phyloP scores from a whole-genome alignment of 2,888 invertebrate genomes.

The Pristionchus maxplancki region DNA sequence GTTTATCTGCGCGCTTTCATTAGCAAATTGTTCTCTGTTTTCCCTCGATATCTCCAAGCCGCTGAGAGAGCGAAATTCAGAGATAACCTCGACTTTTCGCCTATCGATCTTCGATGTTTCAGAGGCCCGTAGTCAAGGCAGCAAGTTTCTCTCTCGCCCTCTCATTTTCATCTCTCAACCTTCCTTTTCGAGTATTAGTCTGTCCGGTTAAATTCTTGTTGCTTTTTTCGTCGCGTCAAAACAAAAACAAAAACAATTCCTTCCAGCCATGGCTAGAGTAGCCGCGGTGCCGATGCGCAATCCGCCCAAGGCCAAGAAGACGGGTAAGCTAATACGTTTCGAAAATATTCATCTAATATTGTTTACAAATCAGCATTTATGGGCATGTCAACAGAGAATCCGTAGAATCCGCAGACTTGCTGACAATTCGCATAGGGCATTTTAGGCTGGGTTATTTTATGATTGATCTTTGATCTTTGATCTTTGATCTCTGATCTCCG shows the following conservation, averaged over 20 bases:
- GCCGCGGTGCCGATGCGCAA: not conserved
- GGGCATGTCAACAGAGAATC: too few species aligned
- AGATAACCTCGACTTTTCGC: too few species aligned
- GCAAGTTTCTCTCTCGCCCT: not conserved
- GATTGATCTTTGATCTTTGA: too few species aligned
- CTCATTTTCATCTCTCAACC: not conserved
- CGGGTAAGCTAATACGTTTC: not conserved
- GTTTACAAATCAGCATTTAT: too few species aligned
- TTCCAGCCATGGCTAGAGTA: not conserved
- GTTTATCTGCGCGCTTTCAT: too few species aligned
- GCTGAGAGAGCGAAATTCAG: too few species aligned
- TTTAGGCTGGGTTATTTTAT: too few species aligned
- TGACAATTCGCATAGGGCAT: too few species aligned
- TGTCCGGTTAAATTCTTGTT: not conserved
- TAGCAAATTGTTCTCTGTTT: too few species aligned
- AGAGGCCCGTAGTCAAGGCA: not conserved
- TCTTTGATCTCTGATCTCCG: constrained; percentile 13
- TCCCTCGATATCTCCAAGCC: too few species aligned
- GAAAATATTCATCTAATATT: not conserved
- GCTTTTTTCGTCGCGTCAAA: not conserved
- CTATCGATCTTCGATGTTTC: not conserved
- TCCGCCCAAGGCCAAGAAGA: not conserved
- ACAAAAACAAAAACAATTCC: not conserved
- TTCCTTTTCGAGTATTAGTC: not conserved
- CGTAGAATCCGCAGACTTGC: too few species aligned